Percentiles rank a stretch among this genome's conserved stretches.
Evolutionary conservation across 1,140 invertebrate species (phyloP).

Genomic region (Homarus americanus): DNA sequence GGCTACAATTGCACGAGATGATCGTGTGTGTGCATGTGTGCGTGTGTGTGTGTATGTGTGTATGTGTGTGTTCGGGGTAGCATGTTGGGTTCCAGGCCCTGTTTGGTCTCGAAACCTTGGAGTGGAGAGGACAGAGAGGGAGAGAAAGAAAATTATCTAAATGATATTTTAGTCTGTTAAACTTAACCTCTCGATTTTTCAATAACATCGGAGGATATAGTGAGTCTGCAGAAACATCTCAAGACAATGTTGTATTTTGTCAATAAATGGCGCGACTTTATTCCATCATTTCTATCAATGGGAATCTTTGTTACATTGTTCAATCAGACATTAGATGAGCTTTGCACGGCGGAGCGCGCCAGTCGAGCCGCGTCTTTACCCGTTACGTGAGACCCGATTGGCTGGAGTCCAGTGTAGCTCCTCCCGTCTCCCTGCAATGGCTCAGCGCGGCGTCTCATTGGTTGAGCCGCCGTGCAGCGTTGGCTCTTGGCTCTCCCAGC

Average conservation of each 20-base stretch:
- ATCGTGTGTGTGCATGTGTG: background rate
- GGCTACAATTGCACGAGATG: background rate
- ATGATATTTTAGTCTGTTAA: background rate
- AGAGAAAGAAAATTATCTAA: background rate
- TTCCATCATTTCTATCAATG: slow-evolving; percentile 45
- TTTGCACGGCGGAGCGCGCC: slow-evolving; percentile 20
- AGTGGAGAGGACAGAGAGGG: background rate
- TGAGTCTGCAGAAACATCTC: background rate
- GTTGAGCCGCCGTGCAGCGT: slow-evolving; percentile 4
- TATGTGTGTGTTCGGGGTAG: background rate
- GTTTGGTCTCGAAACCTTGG: background rate
- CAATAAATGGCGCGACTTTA: slow-evolving; percentile 6
- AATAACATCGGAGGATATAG: background rate
- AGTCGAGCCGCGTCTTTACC: background rate
- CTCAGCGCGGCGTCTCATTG: background rate
- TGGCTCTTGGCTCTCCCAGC: background rate
- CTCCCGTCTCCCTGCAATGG: slow-evolving; percentile 9
- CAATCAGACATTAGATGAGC: slow-evolving; percentile 41
- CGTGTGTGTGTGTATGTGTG: slow-evolving; percentile 15
- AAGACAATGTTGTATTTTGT: slow-evolving; percentile 3
- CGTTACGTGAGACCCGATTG: background rate
- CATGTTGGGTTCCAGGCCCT: background rate
- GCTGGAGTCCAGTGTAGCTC: background rate
- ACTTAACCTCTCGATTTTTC: background rate
- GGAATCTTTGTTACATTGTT: slow-evolving; percentile 44